Base-by-base conservation (phyloP, 2,797 vertebrate genomes). In the Linurgus olivaceus region DNA sequence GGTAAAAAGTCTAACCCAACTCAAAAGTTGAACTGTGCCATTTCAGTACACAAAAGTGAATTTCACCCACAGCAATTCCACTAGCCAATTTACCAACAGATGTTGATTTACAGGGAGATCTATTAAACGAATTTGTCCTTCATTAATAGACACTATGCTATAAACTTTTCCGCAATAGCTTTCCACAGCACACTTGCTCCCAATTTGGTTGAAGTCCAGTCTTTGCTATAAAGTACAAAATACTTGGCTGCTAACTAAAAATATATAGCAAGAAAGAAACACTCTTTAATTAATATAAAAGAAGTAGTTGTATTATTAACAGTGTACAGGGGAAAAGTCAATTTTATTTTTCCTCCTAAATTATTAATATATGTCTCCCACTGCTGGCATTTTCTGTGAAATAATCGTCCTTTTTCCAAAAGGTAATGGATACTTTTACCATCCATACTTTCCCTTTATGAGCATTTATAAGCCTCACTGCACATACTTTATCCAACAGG, bases 381-480 rank as follows among this genome's bases (percentile, higher is more conserved):
- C 67, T 91, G 75, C 86, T 96, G 87, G 76, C 38, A 91, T 96
- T 94, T 94, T 90, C 84, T 96, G 97, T 96, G 83, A 96, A 98
- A 98, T 98, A 98, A 98, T 98, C 97, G 87, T 98, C 98, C 96
- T 98, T 98, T 98, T 98, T 98, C 98, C 98, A 99, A 98, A 98
- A 98, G 97, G 98, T 98, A 96, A 95, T 94, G 94, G 91, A 95
- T 96, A 93, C 62, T 85, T 96, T 96, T 87, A 65, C 88, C 80
- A 6, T 95, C 78, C 80, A 93, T 94, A 94, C 74, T 95, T 94
- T 85, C 87, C 87, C 65, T 95, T 96, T 96, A 95, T 94, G 87
- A 95, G 88, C 84, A 81, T 96, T 95, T 94, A 97, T 94, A 96
- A 96, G 96, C 93, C 94, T 96, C 95, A 88, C 84, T 94, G 92